These are phyloP conservation scores for Colletes gigas DNA, from an alignment of 1,140 invertebrate genomes.

Conservation along the genomic window DNA sequence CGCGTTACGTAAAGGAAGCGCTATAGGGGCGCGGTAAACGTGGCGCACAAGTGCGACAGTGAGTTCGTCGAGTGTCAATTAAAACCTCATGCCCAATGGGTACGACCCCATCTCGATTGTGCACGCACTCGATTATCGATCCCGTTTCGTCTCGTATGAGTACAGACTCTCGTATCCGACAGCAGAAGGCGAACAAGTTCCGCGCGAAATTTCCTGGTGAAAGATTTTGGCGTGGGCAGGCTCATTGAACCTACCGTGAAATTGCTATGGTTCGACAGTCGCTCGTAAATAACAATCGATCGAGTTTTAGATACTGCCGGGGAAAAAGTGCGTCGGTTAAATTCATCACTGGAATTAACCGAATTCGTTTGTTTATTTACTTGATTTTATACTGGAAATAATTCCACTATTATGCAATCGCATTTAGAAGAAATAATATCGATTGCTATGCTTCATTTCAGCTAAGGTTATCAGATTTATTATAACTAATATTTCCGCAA, in stretches of 20 bases:
- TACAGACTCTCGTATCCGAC: constrained; percentile 13
- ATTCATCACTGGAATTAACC: neutral
- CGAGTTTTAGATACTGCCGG: too few species aligned
- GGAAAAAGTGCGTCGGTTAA: neutral
- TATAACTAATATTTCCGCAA: too few species aligned
- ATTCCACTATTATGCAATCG: too few species aligned
- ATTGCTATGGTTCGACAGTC: neutral
- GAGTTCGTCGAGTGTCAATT: constrained; percentile 37
- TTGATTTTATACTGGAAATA: too few species aligned
- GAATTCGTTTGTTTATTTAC: neutral
- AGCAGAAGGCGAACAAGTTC: neutral
- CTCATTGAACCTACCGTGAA: constrained; percentile 13
- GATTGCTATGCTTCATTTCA: too few species aligned
- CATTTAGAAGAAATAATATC: too few species aligned
- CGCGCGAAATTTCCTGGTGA: neutral
- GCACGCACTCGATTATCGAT: constrained; percentile 20
- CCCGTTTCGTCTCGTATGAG: neutral
- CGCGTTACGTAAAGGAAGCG: neutral
- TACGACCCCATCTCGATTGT: constrained; percentile 33
- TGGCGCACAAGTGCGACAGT: constrained; percentile 6
- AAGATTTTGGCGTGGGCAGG: constrained; percentile 3
- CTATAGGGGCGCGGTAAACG: neutral
- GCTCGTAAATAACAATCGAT: constrained; percentile 2
- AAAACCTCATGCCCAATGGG: constrained; percentile 35
- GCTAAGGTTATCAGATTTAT: too few species aligned